phyloP scores from a whole-genome alignment of 2,797 vertebrate genomes.

The Trachops cirrhosus region DNA sequence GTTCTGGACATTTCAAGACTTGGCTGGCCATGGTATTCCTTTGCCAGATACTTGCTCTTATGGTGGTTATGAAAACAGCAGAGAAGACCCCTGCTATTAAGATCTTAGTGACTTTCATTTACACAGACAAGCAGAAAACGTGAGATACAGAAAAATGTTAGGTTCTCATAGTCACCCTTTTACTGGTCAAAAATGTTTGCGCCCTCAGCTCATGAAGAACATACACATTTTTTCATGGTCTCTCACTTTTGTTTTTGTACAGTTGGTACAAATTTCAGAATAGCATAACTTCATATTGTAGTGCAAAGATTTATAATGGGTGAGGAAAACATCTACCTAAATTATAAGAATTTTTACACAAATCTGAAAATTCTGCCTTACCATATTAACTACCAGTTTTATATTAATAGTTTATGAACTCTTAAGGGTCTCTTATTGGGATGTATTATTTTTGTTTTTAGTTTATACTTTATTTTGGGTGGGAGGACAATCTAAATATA shows the following conservation, averaged over 20 bases:
- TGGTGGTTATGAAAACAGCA: conserved; percentile 85
- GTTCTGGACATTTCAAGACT: conserved; percentile 88
- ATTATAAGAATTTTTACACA: conserved; percentile 56
- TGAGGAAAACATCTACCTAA: conserved; percentile 41
- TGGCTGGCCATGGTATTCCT: conserved; percentile 88
- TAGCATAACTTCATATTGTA: conserved; percentile 6
- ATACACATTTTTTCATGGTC: not conserved
- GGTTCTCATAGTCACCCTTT: conserved; percentile 3
- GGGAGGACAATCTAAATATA: conserved; percentile 52
- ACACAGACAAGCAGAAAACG: not conserved
- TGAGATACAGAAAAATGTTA: not conserved
- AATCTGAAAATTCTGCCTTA: conserved; percentile 73
- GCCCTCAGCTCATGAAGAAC: not conserved
- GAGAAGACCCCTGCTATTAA: not conserved
- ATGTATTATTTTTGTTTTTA: conserved; percentile 55
- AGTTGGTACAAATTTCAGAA: not conserved
- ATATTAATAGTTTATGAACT: conserved; percentile 66
- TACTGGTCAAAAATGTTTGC: not conserved
- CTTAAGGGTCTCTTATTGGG: conserved; percentile 33
- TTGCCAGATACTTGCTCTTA: conserved; percentile 88
- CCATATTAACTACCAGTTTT: conserved; percentile 71
- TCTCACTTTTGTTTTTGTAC: conserved; percentile 51
- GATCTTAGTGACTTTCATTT: conserved; percentile 25
- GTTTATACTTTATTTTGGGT: conserved; percentile 63
- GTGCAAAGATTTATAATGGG: conserved; percentile 16